Base-by-base conservation (phyloP, 2,888 invertebrate genomes). In the Mythimna pallens region DNA sequence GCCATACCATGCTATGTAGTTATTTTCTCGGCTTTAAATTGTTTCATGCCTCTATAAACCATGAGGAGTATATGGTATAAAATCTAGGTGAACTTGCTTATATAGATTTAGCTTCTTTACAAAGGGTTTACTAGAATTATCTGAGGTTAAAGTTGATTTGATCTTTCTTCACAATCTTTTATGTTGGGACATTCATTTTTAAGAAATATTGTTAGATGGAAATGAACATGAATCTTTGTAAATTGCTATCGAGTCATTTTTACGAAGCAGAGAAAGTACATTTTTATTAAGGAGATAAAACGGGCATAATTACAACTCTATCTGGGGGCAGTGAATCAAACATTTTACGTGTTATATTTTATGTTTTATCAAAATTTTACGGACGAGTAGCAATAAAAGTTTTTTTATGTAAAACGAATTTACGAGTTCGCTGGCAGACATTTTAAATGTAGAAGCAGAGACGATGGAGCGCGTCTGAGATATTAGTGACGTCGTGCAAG, bases 311-410 rank as follows among this genome's bases (percentile, higher is more conserved):
- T 86, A 86, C 85, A 83, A 81, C 76, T 81, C 73, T 86, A 85
- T 86, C 81, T 80, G 52, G 47, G 76, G 76, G 81, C 87, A 86
- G 71, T 86, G 76, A 86, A 86, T 86, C 87, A 86, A 86, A 83
- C 70, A 72, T 85, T 82, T 85, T 82, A 85, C 72, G 82, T 73
- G 75, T 73, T 82, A 76, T 78, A 80, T 84, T 86, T 85, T 86
- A 86, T 80, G 81, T 86, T 86, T 86, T 85, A 82, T 86, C 79
- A 86, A 86, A 84, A 78, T 84, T 86, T 86, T 81, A 86, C 73
- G 85, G 69, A 81, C 74, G 75, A 74, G 55, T 73, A 64, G 78
- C 76, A 83, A 83, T 86, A 86, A 86, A 86, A 81, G 79, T 75
- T 83, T 80, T 50, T 85, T 87, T 85, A 86, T 85, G 87, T 80